Conservation (phyloP, 2,797 vertebrate species). For the Lerista edwardsae region DNA sequence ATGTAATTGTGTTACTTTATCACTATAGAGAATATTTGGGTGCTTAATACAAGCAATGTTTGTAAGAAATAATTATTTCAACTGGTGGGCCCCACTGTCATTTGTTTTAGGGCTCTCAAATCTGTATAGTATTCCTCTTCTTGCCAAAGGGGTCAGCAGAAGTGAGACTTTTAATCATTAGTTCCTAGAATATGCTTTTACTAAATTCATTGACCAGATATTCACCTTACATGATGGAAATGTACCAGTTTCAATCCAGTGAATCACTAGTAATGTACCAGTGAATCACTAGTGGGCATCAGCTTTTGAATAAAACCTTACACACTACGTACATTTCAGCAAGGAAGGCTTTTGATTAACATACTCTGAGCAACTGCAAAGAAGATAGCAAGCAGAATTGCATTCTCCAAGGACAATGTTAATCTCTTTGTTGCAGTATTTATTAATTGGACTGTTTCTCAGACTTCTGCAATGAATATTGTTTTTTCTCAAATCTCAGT, state of each 20-base stretch:
- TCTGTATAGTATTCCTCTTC: neutral
- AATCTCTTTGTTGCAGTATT: neutral
- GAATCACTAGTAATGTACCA: too few species aligned
- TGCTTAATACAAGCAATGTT: neutral
- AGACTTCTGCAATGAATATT: slow-evolving; percentile 16
- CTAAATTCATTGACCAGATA: neutral
- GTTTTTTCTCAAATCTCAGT: slow-evolving; percentile 18
- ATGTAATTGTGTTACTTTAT: too few species aligned
- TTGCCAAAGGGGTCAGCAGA: neutral
- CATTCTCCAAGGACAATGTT: neutral
- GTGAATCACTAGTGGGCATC: too few species aligned
- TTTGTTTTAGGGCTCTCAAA: too few species aligned
- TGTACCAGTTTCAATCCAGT: too few species aligned
- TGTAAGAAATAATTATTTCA: neutral
- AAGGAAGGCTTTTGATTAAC: neutral
- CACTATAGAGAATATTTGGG: too few species aligned
- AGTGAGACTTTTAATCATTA: neutral
- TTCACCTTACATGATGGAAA: neutral
- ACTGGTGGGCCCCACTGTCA: too few species aligned
- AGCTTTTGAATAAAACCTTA: neutral
- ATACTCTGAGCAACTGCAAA: neutral
- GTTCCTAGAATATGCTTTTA: neutral
- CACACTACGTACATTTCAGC: neutral
- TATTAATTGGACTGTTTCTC: neutral
- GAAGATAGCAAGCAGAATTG: neutral